These are phyloP conservation scores for Caloenas nicobarica DNA, from an alignment of 2,113 vertebrate species.

Conservation along the genomic window DNA sequence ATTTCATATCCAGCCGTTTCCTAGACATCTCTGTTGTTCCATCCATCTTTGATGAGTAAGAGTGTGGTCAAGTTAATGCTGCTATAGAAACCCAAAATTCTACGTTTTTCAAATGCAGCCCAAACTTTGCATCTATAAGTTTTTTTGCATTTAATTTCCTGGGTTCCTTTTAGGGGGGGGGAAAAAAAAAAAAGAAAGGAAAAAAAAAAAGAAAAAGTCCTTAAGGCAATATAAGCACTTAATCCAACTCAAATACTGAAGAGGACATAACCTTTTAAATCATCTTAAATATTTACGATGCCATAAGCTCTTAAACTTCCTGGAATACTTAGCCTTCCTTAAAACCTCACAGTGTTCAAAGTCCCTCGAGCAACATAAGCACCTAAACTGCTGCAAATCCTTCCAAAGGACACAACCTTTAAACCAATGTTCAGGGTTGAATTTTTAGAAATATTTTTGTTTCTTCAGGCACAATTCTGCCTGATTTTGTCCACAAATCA, in stretches of 20 bases:
- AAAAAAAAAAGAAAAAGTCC: conserved; percentile 43
- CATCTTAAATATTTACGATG: conserved; percentile 76
- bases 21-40: background rate
- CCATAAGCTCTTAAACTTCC: conserved; percentile 74
- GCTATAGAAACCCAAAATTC: background rate
- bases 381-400: conserved; percentile 67
- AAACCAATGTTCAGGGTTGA: background rate
- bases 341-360: conserved; percentile 59
- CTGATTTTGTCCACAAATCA: background rate
- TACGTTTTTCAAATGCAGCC: conserved; percentile 6
- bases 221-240: conserved; percentile 73
- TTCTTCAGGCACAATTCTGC: conserved; percentile 34
- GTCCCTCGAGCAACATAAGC: conserved; percentile 60
- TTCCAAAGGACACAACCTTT: conserved; percentile 72
- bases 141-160: conserved; percentile 37
- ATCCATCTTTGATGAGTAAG: background rate
- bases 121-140: background rate
- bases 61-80: background rate
- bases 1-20: background rate
- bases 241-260: conserved; percentile 72
- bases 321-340: conserved; percentile 69
- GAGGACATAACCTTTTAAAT: conserved; percentile 74
- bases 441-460: conserved; percentile 58
- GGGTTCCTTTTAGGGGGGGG: conserved; percentile 14
- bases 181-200: background rate